A percentile compares a stretch with the other conserved stretches of the same genome.
These are phyloP conservation scores for Oncorhynchus nerka DNA, from an alignment of 2,113 vertebrate genomes.

Conservation along the genomic window DNA sequence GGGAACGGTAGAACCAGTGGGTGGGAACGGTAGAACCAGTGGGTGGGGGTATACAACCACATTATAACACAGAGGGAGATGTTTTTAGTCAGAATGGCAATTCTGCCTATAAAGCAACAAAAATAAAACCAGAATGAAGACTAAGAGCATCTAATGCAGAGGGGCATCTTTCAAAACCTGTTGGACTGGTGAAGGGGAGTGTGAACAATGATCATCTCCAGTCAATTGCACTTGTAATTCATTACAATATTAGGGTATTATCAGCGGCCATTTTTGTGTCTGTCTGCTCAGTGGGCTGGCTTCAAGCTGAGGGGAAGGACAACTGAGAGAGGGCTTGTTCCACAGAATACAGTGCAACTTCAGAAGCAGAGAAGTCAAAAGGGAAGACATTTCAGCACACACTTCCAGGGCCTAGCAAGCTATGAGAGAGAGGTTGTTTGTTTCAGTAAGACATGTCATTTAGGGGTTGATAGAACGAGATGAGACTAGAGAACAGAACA, in stretches of 20 bases:
- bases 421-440: too few species aligned
- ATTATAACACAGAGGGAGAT: background rate
- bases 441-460: constrained; percentile 45
- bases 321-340: constrained; percentile 58
- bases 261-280: constrained; percentile 16
- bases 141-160: background rate
- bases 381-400: constrained; percentile 37
- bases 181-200: too few species aligned
- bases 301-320: constrained; percentile 67
- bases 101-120: background rate
- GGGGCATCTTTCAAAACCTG: too few species aligned
- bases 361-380: constrained; percentile 57
- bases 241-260: constrained; percentile 31
- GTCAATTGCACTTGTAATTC: constrained; percentile 10
- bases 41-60: too few species aligned
- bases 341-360: constrained; percentile 74
- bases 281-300: constrained; percentile 58
- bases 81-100: background rate
- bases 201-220: too few species aligned
- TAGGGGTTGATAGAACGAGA: constrained; percentile 38
- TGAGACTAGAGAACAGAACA: constrained; percentile 35
- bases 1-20: too few species aligned
- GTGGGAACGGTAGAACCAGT: too few species aligned
- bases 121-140: background rate
- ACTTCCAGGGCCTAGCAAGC: constrained; percentile 43